These are phyloP conservation scores for Tenebrosternarchus preto DNA, from an alignment of 2,113 vertebrate genomes.

Conservation along the genomic window DNA sequence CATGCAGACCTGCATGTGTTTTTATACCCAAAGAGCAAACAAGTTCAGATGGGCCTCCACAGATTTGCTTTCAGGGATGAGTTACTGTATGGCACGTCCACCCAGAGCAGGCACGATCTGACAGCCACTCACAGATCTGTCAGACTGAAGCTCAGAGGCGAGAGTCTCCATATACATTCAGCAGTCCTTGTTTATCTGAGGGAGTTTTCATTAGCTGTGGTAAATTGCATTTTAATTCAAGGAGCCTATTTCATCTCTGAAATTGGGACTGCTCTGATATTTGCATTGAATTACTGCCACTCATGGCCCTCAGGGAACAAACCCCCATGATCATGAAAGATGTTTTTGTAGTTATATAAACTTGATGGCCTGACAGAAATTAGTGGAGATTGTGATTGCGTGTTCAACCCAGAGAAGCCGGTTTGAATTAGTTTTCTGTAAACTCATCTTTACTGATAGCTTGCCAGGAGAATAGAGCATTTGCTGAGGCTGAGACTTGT, in stretches of 20 bases:
- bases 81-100: background rate
- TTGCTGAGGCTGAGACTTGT: background rate
- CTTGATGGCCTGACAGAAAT: constrained; percentile 14
- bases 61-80: background rate
- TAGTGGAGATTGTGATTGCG: background rate
- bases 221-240: constrained; percentile 20
- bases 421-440: background rate
- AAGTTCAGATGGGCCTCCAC: background rate
- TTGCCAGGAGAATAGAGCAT: background rate
- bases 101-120: background rate
- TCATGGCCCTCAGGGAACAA: background rate
- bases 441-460: background rate
- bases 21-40: too few species aligned
- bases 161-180: background rate
- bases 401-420: background rate
- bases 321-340: background rate
- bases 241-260: constrained; percentile 4
- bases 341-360: background rate
- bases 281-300: constrained; percentile 5
- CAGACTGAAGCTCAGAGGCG: background rate
- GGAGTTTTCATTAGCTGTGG: constrained; percentile 9
- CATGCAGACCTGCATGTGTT: too few species aligned
- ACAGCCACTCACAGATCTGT: background rate
- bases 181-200: background rate
- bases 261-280: constrained; percentile 9